A percentile compares a stretch with the other conserved stretches of the same genome.
phyloP scores from a whole-genome alignment of 2,888 invertebrate genomes.

The Apoderus coryli region DNA sequence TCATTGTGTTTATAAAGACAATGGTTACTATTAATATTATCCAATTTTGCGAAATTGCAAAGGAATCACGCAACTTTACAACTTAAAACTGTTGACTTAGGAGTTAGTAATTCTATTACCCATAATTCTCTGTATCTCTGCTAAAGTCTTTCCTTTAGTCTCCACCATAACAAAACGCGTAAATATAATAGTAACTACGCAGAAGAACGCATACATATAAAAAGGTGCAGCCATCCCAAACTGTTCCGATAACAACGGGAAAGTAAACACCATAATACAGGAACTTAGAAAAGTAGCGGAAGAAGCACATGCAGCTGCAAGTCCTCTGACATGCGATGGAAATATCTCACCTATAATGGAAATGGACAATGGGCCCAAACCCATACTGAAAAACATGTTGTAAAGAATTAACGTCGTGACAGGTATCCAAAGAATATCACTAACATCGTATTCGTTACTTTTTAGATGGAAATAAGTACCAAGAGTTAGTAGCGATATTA shows the following conservation, averaged over 20 bases:
- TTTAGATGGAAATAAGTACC: slow-evolving; percentile 50
- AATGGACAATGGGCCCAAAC: slow-evolving; percentile 48
- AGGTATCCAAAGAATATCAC: slow-evolving; percentile 20
- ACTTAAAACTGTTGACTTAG: no score
- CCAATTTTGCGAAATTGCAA: no score
- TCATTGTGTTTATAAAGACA: no score
- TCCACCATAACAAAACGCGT: slow-evolving; percentile 30
- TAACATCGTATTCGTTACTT: slow-evolving; percentile 21
- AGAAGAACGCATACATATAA: slow-evolving; percentile 47
- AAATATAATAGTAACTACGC: slow-evolving; percentile 17
- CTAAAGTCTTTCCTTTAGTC: slow-evolving; percentile 76
- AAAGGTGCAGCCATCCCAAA: slow-evolving; percentile 54
- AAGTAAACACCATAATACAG: slow-evolving; percentile 62
- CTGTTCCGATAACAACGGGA: slow-evolving; percentile 39
- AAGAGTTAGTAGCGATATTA: slow-evolving; percentile 42
- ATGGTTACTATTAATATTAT: no score
- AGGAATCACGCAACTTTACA: no score
- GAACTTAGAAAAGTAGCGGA: slow-evolving; percentile 60
- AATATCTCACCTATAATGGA: slow-evolving; percentile 64
- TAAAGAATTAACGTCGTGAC: slow-evolving; percentile 41
- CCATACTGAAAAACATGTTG: slow-evolving; percentile 52
- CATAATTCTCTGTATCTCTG: slow-evolving; percentile 53
- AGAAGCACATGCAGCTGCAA: slow-evolving; percentile 50
- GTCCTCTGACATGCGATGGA: slow-evolving; percentile 41
- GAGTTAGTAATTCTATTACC: no score